These are phyloP conservation scores for Brachymystax lenok DNA, from an alignment of 2,797 vertebrate genomes.

Conservation along the genomic window DNA sequence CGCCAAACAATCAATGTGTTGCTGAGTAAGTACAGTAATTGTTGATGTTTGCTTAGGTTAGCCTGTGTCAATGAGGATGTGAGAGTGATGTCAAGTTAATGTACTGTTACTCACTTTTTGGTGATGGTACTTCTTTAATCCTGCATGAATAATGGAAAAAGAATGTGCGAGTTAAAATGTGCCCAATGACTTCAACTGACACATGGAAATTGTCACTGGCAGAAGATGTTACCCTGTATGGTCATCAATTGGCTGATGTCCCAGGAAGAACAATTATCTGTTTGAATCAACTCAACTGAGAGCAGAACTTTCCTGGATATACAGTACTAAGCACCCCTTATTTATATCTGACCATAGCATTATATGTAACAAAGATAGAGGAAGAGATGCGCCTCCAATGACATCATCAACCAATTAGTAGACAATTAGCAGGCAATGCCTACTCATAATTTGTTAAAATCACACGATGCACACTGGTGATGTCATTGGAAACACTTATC, in stretches of 20 bases:
- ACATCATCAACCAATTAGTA: too few relatives aligned
- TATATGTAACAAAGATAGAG: too few relatives aligned
- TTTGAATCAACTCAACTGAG: neutral
- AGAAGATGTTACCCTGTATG: neutral
- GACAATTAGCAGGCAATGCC: too few relatives aligned
- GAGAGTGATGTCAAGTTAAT: neutral
- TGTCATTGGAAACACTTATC: too few relatives aligned
- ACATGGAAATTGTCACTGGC: neutral
- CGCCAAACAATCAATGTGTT: neutral
- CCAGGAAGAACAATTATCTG: neutral
- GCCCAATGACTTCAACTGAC: neutral
- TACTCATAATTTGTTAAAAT: too few relatives aligned
- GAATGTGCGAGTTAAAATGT: slow-evolving; percentile 26
- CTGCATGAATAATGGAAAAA: slow-evolving; percentile 54
- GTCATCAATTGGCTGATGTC: neutral
- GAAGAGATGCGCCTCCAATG: too few relatives aligned
- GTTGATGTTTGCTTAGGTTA: slow-evolving; percentile 1
- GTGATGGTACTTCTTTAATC: slow-evolving; percentile 73
- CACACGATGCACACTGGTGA: too few relatives aligned
- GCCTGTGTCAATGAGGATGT: neutral
- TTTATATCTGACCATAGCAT: neutral
- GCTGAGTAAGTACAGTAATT: neutral
- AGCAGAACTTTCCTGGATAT: neutral
- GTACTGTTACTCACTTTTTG: slow-evolving; percentile 74
- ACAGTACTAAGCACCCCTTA: too few relatives aligned